Evolutionary conservation across 23 tunicate genomes (phyloP).

Genomic region (Styela clava): DNA sequence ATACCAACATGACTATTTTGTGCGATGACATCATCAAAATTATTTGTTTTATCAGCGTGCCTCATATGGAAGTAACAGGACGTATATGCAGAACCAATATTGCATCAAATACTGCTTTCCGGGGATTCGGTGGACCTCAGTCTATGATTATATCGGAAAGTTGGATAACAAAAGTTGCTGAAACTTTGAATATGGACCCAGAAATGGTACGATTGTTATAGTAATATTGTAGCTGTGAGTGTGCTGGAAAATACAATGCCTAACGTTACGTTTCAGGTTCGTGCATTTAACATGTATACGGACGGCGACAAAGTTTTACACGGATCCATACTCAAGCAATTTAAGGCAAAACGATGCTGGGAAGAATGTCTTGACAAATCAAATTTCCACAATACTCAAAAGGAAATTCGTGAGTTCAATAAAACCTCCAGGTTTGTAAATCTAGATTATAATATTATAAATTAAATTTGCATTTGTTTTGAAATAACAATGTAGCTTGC

Average conservation of each 20-base stretch:
- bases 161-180: conserved; percentile 46
- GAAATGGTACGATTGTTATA: conserved; percentile 72
- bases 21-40: no score
- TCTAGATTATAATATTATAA: not conserved
- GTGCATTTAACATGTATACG: conserved; percentile 58
- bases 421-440: conserved; percentile 44
- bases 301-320: conserved; percentile 59
- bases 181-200: conserved; percentile 26
- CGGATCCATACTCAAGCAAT: conserved; percentile 24
- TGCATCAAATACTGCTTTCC: conserved; percentile 85
- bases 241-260: not conserved
- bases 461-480: no score
- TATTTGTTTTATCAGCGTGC: conserved; percentile 33
- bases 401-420: conserved; percentile 49
- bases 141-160: conserved; percentile 57
- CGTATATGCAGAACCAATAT: conserved; percentile 64
- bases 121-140: conserved; percentile 90
- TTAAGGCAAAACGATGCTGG: conserved; percentile 40
- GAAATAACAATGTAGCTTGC: no score
- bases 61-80: conserved; percentile 33
- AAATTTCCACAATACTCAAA: conserved; percentile 25
- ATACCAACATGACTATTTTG: no score
- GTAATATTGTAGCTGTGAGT: not conserved
- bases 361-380: conserved; percentile 51
- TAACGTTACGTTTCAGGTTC: conserved; percentile 31